These are phyloP conservation scores for Castor canadensis DNA, from an alignment of 2,113 vertebrate species.

Conservation along the genomic window DNA sequence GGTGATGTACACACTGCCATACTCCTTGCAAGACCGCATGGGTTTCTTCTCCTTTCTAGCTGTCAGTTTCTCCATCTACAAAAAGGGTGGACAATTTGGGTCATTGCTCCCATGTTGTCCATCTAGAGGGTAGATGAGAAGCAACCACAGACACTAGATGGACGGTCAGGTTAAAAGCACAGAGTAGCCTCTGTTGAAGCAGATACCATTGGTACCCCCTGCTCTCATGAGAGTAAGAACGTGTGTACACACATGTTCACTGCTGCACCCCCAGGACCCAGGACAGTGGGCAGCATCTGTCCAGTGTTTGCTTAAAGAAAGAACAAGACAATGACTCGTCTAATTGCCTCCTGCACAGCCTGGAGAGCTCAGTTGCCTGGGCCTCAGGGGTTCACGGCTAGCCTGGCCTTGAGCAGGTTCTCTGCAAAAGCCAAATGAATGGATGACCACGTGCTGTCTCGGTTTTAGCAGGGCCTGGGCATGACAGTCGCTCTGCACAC, in stretches of 20 bases:
- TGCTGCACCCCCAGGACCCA: background rate
- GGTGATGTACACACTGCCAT: background rate
- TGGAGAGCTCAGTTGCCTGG: rapidly evolving
- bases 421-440: background rate
- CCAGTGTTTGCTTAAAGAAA: background rate
- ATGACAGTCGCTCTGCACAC: rapidly evolving
- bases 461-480: rapidly evolving
- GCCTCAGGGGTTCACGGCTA: background rate
- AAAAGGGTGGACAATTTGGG: background rate
- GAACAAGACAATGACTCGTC: background rate
- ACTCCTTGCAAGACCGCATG: background rate
- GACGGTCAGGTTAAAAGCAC: rapidly evolving
- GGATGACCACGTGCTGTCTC: rapidly evolving
- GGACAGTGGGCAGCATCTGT: background rate
- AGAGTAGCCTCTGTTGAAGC: background rate
- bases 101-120: background rate
- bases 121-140: background rate
- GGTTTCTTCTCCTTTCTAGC: background rate
- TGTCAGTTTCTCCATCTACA: background rate
- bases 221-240: rapidly evolving
- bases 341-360: background rate
- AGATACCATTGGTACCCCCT: background rate
- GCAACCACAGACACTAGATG: background rate
- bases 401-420: background rate
- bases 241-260: no score